These are phyloP conservation scores for Nasonia oneida DNA, from an alignment of 2,888 invertebrate species.

Conservation along the genomic window DNA sequence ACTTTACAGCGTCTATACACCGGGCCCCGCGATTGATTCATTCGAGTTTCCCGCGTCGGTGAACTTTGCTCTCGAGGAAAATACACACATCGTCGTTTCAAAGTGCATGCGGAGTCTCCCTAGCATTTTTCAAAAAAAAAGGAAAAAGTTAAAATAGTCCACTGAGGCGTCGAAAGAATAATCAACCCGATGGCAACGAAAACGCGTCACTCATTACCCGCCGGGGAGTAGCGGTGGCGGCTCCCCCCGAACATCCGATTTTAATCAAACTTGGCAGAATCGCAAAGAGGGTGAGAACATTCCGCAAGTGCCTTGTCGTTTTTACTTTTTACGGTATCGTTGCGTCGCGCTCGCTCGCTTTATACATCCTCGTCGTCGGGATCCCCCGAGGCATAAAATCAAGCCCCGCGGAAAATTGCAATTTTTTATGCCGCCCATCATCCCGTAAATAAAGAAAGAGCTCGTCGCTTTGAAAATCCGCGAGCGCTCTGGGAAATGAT, in stretches of 20 bases:
- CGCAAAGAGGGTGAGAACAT: conserved; percentile 33
- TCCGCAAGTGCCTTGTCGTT: conserved; percentile 17
- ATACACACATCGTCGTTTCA: too few relatives aligned
- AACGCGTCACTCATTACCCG: conserved; percentile 35
- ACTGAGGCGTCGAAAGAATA: conserved; percentile 17
- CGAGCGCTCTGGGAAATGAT: conserved; percentile 59
- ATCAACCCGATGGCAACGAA: background rate
- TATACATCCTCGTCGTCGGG: background rate
- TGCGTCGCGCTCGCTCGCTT: background rate
- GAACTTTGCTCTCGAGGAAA: too few relatives aligned
- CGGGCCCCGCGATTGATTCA: background rate
- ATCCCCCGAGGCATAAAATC: conserved; percentile 26
- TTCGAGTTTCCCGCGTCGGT: background rate
- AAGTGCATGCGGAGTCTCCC: too few relatives aligned
- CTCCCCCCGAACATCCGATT: conserved; percentile 10
- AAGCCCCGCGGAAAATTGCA: conserved; percentile 21
- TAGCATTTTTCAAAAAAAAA: background rate
- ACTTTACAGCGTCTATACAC: background rate
- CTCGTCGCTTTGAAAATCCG: conserved; percentile 35
- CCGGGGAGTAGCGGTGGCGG: conserved; percentile 15
- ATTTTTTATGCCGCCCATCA: conserved; percentile 15
- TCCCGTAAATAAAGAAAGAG: conserved; percentile 28
- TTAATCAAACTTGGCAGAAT: conserved; percentile 53
- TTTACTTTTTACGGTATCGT: conserved; percentile 11
- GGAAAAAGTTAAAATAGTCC: background rate